Conservation (phyloP, 2,113 vertebrate genomes). For the Hemichromis elongatus region DNA sequence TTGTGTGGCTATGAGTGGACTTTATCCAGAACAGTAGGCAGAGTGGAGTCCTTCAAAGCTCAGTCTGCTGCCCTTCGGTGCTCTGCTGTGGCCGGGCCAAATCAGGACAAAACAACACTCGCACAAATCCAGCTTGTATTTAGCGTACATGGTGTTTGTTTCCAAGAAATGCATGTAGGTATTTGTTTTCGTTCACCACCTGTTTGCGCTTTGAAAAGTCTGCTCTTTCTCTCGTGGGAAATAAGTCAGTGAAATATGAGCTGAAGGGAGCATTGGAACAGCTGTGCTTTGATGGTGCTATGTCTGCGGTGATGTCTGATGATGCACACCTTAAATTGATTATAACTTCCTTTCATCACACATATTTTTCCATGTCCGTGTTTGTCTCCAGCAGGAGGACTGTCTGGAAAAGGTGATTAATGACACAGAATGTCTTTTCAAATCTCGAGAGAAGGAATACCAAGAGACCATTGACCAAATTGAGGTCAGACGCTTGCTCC, state of each 20-base stretch:
- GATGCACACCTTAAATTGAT: background rate
- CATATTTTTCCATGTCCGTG: background rate
- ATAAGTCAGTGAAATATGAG: slow-evolving; percentile 41
- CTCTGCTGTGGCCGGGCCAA: background rate
- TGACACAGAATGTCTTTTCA: slow-evolving; percentile 94
- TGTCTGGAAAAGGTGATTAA: slow-evolving; percentile 96
- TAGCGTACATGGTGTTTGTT: slow-evolving; percentile 15
- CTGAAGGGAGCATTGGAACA: background rate
- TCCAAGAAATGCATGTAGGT: slow-evolving; percentile 22
- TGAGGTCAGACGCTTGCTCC: slow-evolving; percentile 76
- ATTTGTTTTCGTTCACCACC: slow-evolving; percentile 31
- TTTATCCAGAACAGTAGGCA: background rate
- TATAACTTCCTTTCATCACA: background rate
- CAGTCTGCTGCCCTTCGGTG: slow-evolving; percentile 1
- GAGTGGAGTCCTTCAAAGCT: background rate
- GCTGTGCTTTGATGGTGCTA: background rate
- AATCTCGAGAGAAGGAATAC: slow-evolving; percentile 94
- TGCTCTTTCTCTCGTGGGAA: background rate
- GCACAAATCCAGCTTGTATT: background rate
- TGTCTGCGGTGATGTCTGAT: background rate
- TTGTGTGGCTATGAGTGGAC: background rate
- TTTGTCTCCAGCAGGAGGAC: slow-evolving; percentile 80
- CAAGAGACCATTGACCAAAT: slow-evolving; percentile 98
- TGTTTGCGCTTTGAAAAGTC: background rate
- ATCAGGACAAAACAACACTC: background rate